These are phyloP conservation scores for Drosophila neocordata DNA, from an alignment of 1,140 invertebrate genomes.

Conservation along the genomic window DNA sequence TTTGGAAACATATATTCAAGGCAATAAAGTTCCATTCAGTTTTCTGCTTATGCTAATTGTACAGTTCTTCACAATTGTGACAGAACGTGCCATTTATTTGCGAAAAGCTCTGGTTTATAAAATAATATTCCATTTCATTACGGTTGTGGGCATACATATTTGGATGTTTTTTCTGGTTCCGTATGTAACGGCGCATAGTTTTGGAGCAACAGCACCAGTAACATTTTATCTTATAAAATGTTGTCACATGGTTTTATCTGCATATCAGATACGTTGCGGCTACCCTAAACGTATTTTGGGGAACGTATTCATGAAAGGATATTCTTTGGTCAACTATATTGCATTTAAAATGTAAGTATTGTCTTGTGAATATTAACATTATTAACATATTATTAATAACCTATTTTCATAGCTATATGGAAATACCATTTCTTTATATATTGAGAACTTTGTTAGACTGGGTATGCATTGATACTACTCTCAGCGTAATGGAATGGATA, in stretches of 20 bases:
- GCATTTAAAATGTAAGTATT: constrained; percentile 93
- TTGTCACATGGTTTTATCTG: constrained; percentile 95
- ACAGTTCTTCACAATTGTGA: constrained; percentile 95
- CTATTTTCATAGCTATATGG: constrained; percentile 90
- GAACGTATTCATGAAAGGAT: constrained; percentile 97
- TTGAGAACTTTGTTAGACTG: constrained; percentile 98
- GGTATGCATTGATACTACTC: constrained; percentile 99
- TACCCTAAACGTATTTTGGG: constrained; percentile 97
- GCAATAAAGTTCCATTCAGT: constrained; percentile 96
- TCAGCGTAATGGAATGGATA: constrained; percentile 98
- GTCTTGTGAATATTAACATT: background rate
- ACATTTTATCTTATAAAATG: constrained; percentile 99
- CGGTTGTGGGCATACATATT: constrained; percentile 95
- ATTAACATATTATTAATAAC: background rate
- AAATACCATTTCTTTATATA: constrained; percentile 98
- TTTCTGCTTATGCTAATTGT: constrained; percentile 97
- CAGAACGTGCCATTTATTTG: constrained; percentile 97
- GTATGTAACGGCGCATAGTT: constrained; percentile 92
- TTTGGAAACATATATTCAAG: constrained; percentile 93
- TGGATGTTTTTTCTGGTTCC: constrained; percentile 99
- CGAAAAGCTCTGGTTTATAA: constrained; percentile 96
- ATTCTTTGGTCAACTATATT: constrained; percentile 94
- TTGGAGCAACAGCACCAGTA: constrained; percentile 94
- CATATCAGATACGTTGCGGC: constrained; percentile 96
- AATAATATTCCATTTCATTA: constrained; percentile 94